Conservation (phyloP, 2,113 vertebrate genomes). For the Hassar affinis region DNA sequence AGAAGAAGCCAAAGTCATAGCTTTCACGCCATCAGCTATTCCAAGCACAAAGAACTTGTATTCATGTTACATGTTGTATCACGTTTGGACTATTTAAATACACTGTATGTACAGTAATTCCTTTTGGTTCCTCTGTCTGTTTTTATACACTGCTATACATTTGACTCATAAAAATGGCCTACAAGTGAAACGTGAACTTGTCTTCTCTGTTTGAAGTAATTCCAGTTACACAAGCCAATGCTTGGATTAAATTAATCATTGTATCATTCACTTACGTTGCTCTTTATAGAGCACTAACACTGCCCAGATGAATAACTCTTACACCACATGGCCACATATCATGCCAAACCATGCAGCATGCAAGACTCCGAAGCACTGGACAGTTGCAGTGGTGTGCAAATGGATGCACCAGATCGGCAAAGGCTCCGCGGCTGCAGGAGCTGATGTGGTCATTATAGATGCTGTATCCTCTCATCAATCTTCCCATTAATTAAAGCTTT, state of each 20-base stretch:
- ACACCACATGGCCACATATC: constrained; percentile 10
- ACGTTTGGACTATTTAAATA: neutral
- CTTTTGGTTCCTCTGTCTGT: neutral
- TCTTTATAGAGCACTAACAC: constrained; percentile 5
- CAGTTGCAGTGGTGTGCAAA: constrained; percentile 1
- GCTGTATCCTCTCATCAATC: constrained; percentile 26
- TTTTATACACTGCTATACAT: neutral
- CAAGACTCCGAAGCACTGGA: constrained; percentile 1
- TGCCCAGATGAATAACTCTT: constrained; percentile 22
- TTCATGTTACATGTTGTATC: neutral
- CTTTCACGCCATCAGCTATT: neutral
- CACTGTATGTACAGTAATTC: neutral
- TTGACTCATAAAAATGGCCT: neutral
- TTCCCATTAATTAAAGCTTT: constrained; percentile 18
- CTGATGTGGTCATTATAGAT: constrained; percentile 17
- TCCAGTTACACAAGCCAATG: neutral
- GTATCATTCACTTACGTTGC: neutral
- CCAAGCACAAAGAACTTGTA: neutral
- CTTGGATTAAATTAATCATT: constrained; percentile 16
- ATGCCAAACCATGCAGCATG: constrained; percentile 11
- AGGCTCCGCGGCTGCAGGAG: neutral
- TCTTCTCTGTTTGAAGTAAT: neutral
- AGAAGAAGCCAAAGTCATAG: neutral
- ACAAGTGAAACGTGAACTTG: neutral
- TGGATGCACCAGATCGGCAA: neutral